Evolutionary conservation across 1,140 invertebrate species (phyloP).

Genomic region (Ladona fulva): DNA sequence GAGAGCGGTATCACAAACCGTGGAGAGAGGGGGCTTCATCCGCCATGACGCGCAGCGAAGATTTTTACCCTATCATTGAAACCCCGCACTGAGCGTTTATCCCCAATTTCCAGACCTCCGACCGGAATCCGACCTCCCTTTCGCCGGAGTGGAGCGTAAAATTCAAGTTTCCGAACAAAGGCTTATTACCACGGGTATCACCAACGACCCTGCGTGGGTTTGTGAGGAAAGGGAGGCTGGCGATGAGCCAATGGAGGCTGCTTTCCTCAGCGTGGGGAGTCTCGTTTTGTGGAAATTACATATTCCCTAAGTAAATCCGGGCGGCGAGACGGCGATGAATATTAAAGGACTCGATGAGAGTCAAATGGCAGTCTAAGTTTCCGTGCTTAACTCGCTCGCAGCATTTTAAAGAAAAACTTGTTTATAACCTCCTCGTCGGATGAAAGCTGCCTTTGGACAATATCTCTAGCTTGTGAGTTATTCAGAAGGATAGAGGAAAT

Average conservation of each 20-base stretch:
- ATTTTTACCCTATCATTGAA: constrained; percentile 1
- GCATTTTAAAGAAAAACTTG: too few species aligned
- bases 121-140: neutral
- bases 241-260: neutral
- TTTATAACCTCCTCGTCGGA: too few species aligned
- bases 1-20: too few species aligned
- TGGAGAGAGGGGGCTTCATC: too few species aligned
- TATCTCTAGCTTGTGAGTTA: too few species aligned
- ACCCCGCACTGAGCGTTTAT: neutral
- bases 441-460: too few species aligned
- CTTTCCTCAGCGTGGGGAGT: neutral
- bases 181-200: neutral
- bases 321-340: neutral
- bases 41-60: too few species aligned
- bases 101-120: neutral
- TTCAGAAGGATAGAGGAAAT: too few species aligned
- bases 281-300: neutral
- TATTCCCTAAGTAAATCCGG: constrained; percentile 6
- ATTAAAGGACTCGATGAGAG: neutral
- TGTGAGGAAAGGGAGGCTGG: neutral
- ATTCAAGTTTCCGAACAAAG: constrained; percentile 5
- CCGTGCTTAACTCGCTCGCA: too few species aligned
- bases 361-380: too few species aligned
- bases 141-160: neutral
- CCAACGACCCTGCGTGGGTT: neutral